phyloP scores from a whole-genome alignment of 2,888 invertebrate species.

The Aporophyla lueneburgensis region DNA sequence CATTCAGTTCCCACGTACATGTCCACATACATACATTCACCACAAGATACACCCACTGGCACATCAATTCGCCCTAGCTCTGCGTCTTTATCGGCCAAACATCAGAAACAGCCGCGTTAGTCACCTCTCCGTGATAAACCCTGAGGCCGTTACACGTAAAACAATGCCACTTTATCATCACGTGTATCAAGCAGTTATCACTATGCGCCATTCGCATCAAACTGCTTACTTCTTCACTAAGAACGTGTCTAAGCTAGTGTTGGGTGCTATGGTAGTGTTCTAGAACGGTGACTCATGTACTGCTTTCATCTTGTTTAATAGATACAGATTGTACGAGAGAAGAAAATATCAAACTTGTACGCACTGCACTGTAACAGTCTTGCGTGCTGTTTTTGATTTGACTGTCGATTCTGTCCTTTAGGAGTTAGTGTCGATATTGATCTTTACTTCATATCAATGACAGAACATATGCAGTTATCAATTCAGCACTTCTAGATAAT shows the following conservation, averaged over 20 bases:
- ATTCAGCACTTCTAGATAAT: background rate
- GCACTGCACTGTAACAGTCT: background rate
- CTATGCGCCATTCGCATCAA: slow-evolving; percentile 66
- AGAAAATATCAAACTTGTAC: background rate
- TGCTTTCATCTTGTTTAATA: slow-evolving; percentile 8
- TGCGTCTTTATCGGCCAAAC: slow-evolving; percentile 63
- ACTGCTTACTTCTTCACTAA: slow-evolving; percentile 64
- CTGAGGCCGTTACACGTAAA: slow-evolving; percentile 72
- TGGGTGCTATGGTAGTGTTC: slow-evolving; percentile 45
- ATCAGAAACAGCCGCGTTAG: slow-evolving; percentile 68
- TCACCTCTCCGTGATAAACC: slow-evolving; percentile 76
- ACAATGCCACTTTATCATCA: slow-evolving; percentile 72
- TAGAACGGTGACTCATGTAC: slow-evolving; percentile 20
- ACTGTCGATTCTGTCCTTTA: background rate
- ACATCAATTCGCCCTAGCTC: slow-evolving; percentile 62
- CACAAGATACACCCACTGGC: slow-evolving; percentile 61
- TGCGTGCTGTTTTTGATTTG: background rate
- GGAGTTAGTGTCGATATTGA: too few species aligned
- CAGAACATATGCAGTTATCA: background rate
- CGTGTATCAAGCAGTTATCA: slow-evolving; percentile 70
- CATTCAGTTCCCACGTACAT: slow-evolving; percentile 62
- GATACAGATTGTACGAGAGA: too few species aligned
- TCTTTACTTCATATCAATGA: background rate
- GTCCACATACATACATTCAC: slow-evolving; percentile 37
- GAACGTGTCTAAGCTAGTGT: slow-evolving; percentile 48